Base-by-base conservation (phyloP, 2,113 vertebrate genomes). In the Danio rerio region DNA sequence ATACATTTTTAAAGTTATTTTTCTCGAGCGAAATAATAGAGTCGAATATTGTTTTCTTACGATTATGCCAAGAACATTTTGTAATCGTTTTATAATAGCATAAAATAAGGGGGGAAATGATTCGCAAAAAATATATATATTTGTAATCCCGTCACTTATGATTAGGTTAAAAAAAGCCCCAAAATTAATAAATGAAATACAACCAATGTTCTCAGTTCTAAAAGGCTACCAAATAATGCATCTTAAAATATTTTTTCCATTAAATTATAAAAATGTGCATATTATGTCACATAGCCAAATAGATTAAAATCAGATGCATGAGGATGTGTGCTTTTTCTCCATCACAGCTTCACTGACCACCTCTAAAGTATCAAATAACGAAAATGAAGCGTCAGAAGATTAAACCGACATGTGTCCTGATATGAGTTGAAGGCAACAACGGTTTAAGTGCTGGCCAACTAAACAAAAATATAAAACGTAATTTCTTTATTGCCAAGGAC, bases 401-500 rank as follows among this genome's bases (percentile, higher is more conserved):
- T 63, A 77, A 50, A 63, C 10, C 15, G 12, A 63, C 20, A n/a
- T 9, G 58, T 15, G 55, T 49, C 45, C 21, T 49, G 20, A 50
- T 77, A 21, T n/a, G 9, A 50, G 45, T 13, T 16, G 5, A 50
- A 49, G 11, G 18, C 20, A 21, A 71, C 49, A 71, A 31, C 12
- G 18, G 47, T 9, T 31, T 71, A 40, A 77, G 58, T 61, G 45
- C 12, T 63, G 7, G 42, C 18, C 40, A 20, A 59, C 45, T 47
- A 20, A 75, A 59, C 40, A n/a, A 15, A 9, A 62, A 13, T 16
- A 65, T 2, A 45, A 11, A 11, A 75, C n/a, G n/a, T 13, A 0
- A 13, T 75, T 61, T 21, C 42, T 76, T 59, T 45, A 75, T 59
- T 21, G 55, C 18, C 31, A 74, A 74, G 52, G 71, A 74, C n/a